phyloP scores from a whole-genome alignment of 2,797 vertebrate species.

The Labeo calbasu region DNA sequence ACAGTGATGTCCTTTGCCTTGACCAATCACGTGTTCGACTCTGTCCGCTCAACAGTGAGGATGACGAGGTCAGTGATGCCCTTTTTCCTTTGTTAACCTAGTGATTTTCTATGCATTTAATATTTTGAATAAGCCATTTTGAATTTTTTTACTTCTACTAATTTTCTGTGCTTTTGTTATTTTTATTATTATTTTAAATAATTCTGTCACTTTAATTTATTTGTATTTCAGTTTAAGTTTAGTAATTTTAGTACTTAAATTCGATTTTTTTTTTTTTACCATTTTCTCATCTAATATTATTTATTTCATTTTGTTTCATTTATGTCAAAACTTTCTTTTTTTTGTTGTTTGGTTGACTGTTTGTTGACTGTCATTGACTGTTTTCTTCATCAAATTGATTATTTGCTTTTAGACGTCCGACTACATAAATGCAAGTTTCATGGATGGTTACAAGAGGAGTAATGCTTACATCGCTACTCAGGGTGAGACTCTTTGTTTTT shows the following conservation, averaged over 20 bases:
- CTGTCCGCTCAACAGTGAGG: slow-evolving; percentile 76
- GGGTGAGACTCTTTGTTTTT: slow-evolving; percentile 71
- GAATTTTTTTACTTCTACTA: neutral
- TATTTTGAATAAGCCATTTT: neutral
- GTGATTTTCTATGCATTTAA: neutral
- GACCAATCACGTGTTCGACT: slow-evolving; percentile 85
- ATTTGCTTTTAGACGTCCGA: slow-evolving; percentile 78
- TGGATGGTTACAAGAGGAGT: slow-evolving; percentile 86
- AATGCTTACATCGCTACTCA: slow-evolving; percentile 88
- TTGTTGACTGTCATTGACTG: neutral
- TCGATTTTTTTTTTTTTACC: neutral
- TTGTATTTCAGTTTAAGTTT: neutral
- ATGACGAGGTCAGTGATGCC: slow-evolving; percentile 76
- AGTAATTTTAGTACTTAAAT: neutral
- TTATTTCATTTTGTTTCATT: neutral
- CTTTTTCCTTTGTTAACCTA: neutral
- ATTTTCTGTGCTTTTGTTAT: neutral
- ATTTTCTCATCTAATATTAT: neutral
- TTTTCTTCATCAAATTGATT: slow-evolving; percentile 21
- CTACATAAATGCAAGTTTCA: slow-evolving; percentile 88
- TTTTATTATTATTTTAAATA: neutral
- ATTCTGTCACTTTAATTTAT: neutral
- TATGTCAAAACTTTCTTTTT: too few relatives aligned
- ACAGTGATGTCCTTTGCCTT: slow-evolving; percentile 86
- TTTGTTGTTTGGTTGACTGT: neutral